Conservation (phyloP, 2,797 vertebrate genomes). For the Sebastes jordani region DNA sequence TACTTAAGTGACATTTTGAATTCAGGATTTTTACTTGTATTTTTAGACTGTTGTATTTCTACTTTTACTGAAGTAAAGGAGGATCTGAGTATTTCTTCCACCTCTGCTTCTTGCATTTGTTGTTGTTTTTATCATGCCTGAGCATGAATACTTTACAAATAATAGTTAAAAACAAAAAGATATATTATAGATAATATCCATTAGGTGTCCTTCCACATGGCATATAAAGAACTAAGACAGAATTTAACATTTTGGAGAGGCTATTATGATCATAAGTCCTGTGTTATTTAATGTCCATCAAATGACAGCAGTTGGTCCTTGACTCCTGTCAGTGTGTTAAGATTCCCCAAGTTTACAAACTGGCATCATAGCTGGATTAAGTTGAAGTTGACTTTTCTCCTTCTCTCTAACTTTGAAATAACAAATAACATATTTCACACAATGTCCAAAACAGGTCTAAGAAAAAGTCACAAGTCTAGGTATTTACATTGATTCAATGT, state of each 20-base stretch:
- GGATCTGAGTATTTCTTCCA: no score
- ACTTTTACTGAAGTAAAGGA: no score
- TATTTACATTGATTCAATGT: slow-evolving; percentile 40
- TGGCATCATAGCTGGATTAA: not conserved
- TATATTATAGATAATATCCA: not conserved
- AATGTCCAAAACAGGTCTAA: not conserved
- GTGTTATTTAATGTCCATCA: not conserved
- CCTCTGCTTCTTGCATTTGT: no score
- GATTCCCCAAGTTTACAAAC: not conserved
- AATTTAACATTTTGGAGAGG: not conserved
- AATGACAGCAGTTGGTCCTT: not conserved
- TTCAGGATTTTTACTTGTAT: no score
- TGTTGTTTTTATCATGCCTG: not conserved
- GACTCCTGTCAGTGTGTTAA: not conserved
- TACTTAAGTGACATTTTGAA: no score
- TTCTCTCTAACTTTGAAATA: not conserved
- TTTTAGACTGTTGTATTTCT: no score
- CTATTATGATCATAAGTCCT: not conserved
- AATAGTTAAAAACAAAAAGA: not conserved
- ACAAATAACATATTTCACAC: not conserved
- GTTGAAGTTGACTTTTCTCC: not conserved
- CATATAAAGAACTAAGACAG: not conserved
- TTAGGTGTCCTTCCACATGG: not conserved
- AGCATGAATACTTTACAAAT: not conserved
- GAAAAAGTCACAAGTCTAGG: not conserved